Base-by-base conservation (phyloP, 23 tunicate species). In the Ciona savignyi region DNA sequence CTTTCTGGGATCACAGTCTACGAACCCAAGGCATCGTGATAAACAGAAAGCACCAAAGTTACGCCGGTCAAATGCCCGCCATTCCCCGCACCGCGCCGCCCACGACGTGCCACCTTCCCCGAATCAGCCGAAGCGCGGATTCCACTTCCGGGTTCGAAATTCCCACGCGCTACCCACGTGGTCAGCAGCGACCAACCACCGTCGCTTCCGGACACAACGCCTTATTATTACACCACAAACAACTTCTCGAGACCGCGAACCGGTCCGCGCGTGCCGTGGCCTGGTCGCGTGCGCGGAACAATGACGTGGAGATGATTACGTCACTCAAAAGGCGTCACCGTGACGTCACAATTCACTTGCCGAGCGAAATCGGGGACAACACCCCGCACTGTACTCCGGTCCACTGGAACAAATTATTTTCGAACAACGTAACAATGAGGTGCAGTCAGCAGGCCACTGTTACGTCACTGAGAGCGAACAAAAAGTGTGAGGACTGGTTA, bases 161-260 rank as follows among this genome's bases (percentile, higher is more conserved):
- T 67, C 80, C 87, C 34, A 61, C 80, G 70, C 87, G 91, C n/a
- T 85, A 85, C 68, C 91, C 91, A 31, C 91, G 91, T 15, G 91
- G 91, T 42, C 91, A 85, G 63, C 91, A 85, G 63, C 74, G 91
- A 15, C 91, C 91, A n/a, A 30, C 80, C 29, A 65, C 70, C 2
- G 66, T 85, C 34, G 83, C 75, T 19, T 85, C 91, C 35, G 76
- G 81, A 42, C 91, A 85, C 75, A 63, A 78, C 26, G 89, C 89
- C 27, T 77, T 76, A 0, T 33, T 76, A 25, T 71, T 83, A 71
- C 89, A 81, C 70, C 89, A 83, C 26, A 76, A 49, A 70, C 83
- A 83, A 42, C 70, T 83, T 21, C 68, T 83, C 0, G 77, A 70
- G 34, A 77, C 82, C 26, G 68, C 89, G 32, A 67, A 33, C 65